Evolutionary conservation across 2,113 vertebrate species (phyloP), one percentile per base, ranked within the genome.

Genomic region (Paraplagusia blochii): DNA sequence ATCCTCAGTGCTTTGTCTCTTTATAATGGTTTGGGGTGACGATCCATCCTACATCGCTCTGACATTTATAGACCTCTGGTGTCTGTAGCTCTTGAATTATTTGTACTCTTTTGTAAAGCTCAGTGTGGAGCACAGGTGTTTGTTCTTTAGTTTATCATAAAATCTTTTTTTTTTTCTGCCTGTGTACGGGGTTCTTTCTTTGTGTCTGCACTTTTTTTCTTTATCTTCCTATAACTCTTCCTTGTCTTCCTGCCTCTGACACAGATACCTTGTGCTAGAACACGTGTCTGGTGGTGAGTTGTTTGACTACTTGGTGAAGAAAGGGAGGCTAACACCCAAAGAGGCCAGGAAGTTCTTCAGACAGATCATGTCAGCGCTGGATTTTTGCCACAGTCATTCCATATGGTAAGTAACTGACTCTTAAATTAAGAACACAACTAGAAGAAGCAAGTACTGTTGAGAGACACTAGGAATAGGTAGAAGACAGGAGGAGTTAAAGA

Each of bases 341-440:
- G 95, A 98, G 87, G 97, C 97, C 70, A 89, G 97, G 40, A 99
- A 96, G 82, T 99, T 99, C 91, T 98, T 99, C 90, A 92, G 97
- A 91, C 97, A 99, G 87, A 99, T 99, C 88, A 98, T 99, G 89
- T 99, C 97, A 14, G 97, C 97, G 5, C 89, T 99, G 80, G 97
- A 99, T 81, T 99, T 99, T 87, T 99, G 97, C 89, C 97, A 99
- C 90, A 99, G 96, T 89, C 97, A 99, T 87, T 99, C 96, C 55
- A 99, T 99, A 92, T 99, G 97, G 97, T 99, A 84, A 90, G 93
- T 85, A 7, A 22, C 16, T 36, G 16, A 17, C 10, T 40, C 38
- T 11, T 9, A 40, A 40, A 40, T 9, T 40, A 4, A 40, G 6
- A 29, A 29, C 22, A 29, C 22, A 29, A n/a, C n/a, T n/a, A n/a